Base-by-base conservation (phyloP, 2,797 vertebrate species). In the Catamblyrhynchus diadema region DNA sequence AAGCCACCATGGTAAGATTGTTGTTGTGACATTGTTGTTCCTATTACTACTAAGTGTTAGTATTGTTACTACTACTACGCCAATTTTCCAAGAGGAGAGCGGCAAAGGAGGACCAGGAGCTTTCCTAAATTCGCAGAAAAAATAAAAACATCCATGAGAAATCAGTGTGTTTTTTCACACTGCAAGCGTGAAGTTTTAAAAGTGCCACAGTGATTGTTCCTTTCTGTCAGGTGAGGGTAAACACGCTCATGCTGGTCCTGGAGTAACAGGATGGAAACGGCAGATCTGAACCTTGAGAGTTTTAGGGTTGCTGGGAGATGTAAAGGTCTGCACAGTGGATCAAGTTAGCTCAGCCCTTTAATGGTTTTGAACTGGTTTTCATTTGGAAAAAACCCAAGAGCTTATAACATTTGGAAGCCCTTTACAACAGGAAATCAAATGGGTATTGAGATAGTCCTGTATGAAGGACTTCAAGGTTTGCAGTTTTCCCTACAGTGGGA, bases 401-500 rank as follows among this genome's bases (percentile, higher is more conserved):
- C 80, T 95, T 94, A 20, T 59, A 96, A 94, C 95, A 96, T 96
- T 96, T 97, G 95, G 94, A 91, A 95, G 74, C 86, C 70, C 90
- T 97, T 96, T 96, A 59, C 80, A 77, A 50, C 90, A 92, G 96
- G 95, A 96, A 96, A 95, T 96, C 92, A 81, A 93, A 90, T 61
- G 72, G 44, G 44, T 60, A 83, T 78, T 87, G 74, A 81, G 92
- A 95, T 91, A 85, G 93, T 51, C 50, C 88, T 60, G 27, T 56
- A 35, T 4, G 60, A 91, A 95, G 79, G 69, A 90, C 93, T 95
- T 95, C 67, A 93, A 94, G 92, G 86, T 88, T 87, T 4, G 4
- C 42, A 41, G 75, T 87, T 94, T 85, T 95, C 88, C 81, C 92
- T 30, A 6, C 69, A 78, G 86, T 8, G 3, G 79, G 81, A 62